Percentiles rank a stretch among this genome's conserved stretches.
Conservation (phyloP, 2,888 invertebrate genomes). For the Tinea trinotella region DNA sequence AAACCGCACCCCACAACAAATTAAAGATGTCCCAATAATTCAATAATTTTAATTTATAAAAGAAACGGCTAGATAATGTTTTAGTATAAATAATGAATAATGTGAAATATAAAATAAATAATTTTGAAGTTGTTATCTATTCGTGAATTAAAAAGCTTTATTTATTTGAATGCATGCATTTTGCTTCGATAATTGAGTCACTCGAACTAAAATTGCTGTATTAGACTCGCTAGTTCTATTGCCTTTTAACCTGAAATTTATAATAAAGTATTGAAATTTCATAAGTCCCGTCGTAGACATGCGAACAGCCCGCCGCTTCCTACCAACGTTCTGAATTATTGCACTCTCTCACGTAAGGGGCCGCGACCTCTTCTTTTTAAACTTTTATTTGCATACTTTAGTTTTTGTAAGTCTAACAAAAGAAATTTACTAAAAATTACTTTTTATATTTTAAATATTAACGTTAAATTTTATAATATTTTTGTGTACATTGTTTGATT, state of each 20-base stretch:
- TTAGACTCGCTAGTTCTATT: neutral
- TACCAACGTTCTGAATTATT: slow-evolving; percentile 43
- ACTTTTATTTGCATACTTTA: slow-evolving; percentile 44
- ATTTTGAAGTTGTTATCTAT: too few species aligned
- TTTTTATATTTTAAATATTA: neutral
- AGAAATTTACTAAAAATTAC: neutral
- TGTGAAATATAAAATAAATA: too few species aligned
- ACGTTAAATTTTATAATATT: neutral
- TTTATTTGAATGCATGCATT: too few species aligned
- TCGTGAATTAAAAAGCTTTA: too few species aligned
- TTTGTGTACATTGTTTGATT: neutral
- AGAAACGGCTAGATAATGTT: too few species aligned
- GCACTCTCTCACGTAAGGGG: slow-evolving; percentile 51
- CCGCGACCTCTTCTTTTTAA: slow-evolving; percentile 36
- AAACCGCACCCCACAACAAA: too few species aligned
- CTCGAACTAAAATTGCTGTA: neutral
- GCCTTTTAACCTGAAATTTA: slow-evolving; percentile 17
- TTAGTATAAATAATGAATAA: too few species aligned
- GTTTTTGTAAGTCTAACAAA: slow-evolving; percentile 9
- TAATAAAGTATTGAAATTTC: slow-evolving; percentile 24
- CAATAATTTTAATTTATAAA: too few species aligned
- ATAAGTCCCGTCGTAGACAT: slow-evolving; percentile 39
- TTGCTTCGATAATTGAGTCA: neutral
- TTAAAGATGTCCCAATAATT: too few species aligned
- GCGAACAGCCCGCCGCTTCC: slow-evolving; percentile 42